Evolutionary conservation across 2,888 invertebrate genomes (phyloP).

Genomic region (Pandemis heparana): DNA sequence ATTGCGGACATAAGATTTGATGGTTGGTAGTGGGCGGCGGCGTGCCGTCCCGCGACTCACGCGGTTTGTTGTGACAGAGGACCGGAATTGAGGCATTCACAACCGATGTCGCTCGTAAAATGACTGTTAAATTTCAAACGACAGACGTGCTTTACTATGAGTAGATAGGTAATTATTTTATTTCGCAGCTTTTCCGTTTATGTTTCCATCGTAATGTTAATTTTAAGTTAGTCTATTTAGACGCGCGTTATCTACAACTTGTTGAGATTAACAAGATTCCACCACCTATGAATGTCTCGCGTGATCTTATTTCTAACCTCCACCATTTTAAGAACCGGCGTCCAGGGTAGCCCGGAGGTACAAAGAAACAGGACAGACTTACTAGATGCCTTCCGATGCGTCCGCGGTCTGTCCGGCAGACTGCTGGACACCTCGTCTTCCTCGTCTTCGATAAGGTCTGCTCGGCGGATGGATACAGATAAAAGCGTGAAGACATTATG

Average conservation of each 20-base stretch:
- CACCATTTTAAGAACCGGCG: conserved; percentile 15
- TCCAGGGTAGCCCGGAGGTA: conserved; percentile 1
- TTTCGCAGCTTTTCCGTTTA: background rate
- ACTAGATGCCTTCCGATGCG: conserved; percentile 86
- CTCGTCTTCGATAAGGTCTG: conserved; percentile 86
- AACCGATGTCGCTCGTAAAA: conserved; percentile 26
- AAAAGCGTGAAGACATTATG: conserved; percentile 60
- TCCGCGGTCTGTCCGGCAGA: conserved; percentile 75
- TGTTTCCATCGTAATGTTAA: conserved; percentile 4
- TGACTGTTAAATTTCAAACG: conserved; percentile 3
- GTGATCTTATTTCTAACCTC: conserved; percentile 22
- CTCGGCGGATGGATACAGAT: conserved; percentile 59
- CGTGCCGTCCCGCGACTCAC: conserved; percentile 34
- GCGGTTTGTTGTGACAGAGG: conserved; percentile 43
- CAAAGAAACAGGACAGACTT: conserved; percentile 66
- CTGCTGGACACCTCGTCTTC: conserved; percentile 83
- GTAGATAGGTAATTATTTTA: background rate
- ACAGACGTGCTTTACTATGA: background rate
- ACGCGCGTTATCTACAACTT: conserved; percentile 27
- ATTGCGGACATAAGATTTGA: conserved; percentile 59
- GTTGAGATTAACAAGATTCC: conserved; percentile 12
- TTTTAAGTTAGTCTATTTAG: conserved; percentile 11
- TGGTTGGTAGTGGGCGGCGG: conserved; percentile 47
- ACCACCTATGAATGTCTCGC: conserved; percentile 28
- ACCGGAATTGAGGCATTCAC: conserved; percentile 46